Evolutionary conservation across 2,888 invertebrate genomes (phyloP), one percentile per base, ranked within the genome.

Genomic region (Mesoligia furuncula): DNA sequence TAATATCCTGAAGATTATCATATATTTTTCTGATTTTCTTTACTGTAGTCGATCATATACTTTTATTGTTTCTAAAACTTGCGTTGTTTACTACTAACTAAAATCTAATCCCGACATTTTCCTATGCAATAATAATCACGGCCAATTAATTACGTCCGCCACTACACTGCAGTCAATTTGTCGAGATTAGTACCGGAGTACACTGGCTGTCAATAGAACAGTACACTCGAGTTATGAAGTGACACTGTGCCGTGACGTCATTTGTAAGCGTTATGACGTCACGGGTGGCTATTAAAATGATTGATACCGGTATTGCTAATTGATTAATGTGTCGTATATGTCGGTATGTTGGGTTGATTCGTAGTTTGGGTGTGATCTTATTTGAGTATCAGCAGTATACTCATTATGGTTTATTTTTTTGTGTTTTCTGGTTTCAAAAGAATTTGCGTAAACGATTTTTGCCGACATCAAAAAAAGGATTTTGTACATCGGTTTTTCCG

Each of bases 111-210:
- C n/a, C 2, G 42, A 80, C 36, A 70, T 74, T 72, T 81, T 73
- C 62, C 64, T 42, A 82, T 76, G n/a, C 75, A 74, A 65, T 69
- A 64, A 74, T 73, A 67, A 57, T 51, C 72, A 64, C 39, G 59
- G 8, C 20, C 75, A 75, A 75, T 85, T 82, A 80, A 80, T 80
- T 83, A 79, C 80, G 90, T 75, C 84, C 85, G 71, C 65, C 75
- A 86, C 79, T 90, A 87, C 88, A 90, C 74, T 57, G 77, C 75
- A 88, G 90, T 90, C 91, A 92, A 93, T 93, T 91, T 92, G 91
- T 87, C 87, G 90, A 90, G 89, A 93, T 93, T 92, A 93, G 89
- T 76, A 80, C 68, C 71, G n/a, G 54, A 84, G 75, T 87, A 85
- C 84, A 88, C 83, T 88, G 84, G 80, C 88, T 89, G 90, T 92